Evolutionary conservation across 2,888 invertebrate genomes (phyloP).

Genomic region (Cheilosia pagana): DNA sequence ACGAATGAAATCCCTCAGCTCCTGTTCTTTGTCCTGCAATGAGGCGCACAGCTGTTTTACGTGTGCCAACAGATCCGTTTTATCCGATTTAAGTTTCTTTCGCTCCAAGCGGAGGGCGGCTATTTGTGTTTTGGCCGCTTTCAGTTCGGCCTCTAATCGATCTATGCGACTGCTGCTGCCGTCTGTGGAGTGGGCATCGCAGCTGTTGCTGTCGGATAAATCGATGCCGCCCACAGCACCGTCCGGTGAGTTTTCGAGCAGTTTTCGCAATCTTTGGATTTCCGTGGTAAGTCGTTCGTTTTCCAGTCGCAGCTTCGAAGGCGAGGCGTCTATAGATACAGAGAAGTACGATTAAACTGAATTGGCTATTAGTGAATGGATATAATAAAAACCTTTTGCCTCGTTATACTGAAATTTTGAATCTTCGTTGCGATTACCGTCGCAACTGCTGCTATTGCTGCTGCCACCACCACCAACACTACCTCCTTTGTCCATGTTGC

Average conservation of each 20-base stretch:
- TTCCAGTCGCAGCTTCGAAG: conserved; percentile 85
- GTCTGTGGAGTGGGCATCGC: conserved; percentile 83
- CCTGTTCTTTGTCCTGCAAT: conserved; percentile 96
- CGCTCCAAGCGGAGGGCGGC: conserved; percentile 93
- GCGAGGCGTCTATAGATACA: conserved; percentile 69
- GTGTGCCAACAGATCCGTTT: conserved; percentile 95
- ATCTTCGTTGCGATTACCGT: conserved; percentile 81
- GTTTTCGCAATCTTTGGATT: conserved; percentile 81
- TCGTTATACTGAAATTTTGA: conserved; percentile 78
- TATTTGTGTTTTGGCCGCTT: conserved; percentile 82
- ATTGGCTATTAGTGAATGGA: conserved; percentile 14
- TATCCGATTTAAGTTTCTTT: conserved; percentile 95
- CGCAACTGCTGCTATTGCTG: conserved; percentile 78
- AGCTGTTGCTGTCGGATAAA: conserved; percentile 81
- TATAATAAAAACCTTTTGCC: conserved; percentile 77
- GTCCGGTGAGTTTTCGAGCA: conserved; percentile 86
- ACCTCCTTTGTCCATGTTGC: conserved; percentile 64
- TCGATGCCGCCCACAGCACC: conserved; percentile 85
- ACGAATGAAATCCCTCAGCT: conserved; percentile 95
- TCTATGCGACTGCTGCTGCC: conserved; percentile 83
- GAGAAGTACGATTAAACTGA: background rate
- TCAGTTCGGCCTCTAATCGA: conserved; percentile 84
- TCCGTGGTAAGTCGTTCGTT: conserved; percentile 89
- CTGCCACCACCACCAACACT: conserved; percentile 48
- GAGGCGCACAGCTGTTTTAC: conserved; percentile 97